Evolutionary conservation across 2,888 invertebrate genomes (phyloP).

Genomic region (Xestia rhomboidea): DNA sequence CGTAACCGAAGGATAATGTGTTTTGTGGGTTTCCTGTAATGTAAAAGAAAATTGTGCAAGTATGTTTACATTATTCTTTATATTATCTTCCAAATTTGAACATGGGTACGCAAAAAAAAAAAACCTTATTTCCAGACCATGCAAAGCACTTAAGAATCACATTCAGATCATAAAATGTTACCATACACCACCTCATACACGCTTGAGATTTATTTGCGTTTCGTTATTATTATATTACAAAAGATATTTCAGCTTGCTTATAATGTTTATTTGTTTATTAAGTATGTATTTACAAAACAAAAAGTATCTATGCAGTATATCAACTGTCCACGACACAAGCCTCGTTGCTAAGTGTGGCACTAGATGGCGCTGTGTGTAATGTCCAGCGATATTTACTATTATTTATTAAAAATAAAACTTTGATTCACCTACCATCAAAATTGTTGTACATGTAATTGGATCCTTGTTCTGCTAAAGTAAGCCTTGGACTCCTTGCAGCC

Average conservation of each 20-base stretch:
- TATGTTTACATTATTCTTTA: background rate
- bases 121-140: background rate
- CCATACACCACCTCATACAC: background rate
- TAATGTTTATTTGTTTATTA: no score
- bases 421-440: constrained; percentile 77
- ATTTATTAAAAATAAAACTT: no score
- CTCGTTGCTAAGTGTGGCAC: no score
- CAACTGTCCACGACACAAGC: no score
- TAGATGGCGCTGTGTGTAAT: no score
- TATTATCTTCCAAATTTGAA: background rate
- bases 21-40: constrained; percentile 87
- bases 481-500: constrained; percentile 77
- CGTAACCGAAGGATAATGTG: constrained; percentile 93
- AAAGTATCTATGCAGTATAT: no score
- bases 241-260: background rate
- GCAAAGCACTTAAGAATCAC: background rate
- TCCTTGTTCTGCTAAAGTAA: constrained; percentile 78
- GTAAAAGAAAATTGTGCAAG: background rate
- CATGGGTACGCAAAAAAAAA: background rate
- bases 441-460: constrained; percentile 79
- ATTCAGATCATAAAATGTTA: no score
- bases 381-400: no score
- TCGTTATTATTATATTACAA: background rate
- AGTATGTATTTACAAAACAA: no score
- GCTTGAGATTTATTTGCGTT: background rate